A percentile compares a stretch with the other conserved stretches of the same genome.
Conservation (phyloP, 2,888 invertebrate species). For the Watsonalla cultraria region DNA sequence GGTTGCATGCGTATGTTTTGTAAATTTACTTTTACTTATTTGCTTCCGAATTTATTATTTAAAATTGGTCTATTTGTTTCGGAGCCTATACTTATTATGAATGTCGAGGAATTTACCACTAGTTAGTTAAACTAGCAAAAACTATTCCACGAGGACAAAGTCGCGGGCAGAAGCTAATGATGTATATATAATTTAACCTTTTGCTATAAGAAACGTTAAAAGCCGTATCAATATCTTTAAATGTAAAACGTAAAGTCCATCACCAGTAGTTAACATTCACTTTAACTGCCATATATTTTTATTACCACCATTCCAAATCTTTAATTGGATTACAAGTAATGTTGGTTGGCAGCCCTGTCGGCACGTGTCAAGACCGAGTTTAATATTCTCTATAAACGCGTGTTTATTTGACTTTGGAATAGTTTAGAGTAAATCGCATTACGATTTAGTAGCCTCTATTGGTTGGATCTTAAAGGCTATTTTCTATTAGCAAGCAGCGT, state of each 20-base stretch:
- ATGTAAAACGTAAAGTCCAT: background rate
- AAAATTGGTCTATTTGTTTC: no score
- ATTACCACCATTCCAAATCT: conserved; percentile 5
- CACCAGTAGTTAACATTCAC: background rate
- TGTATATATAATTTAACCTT: no score
- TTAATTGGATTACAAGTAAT: conserved; percentile 2
- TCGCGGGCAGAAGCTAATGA: no score
- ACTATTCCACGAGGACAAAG: no score
- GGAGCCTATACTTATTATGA: no score
- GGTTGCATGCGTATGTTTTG: no score
- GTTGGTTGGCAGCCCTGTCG: conserved; percentile 36
- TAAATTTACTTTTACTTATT: no score
- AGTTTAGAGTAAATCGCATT: conserved; percentile 39
- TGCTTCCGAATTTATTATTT: no score
- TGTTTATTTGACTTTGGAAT: conserved; percentile 73
- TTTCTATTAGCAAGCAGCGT: conserved; percentile 42
- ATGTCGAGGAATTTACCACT: no score
- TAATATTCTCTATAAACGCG: conserved; percentile 65
- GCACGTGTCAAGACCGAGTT: conserved; percentile 67
- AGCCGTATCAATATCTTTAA: background rate
- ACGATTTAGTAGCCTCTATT: conserved; percentile 35
- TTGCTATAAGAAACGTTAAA: no score
- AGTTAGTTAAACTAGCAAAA: no score
- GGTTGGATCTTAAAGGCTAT: conserved; percentile 40
- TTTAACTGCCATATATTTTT: conserved; percentile 1